Base-by-base conservation (phyloP, 2,888 invertebrate species). In the Amiota minor region DNA sequence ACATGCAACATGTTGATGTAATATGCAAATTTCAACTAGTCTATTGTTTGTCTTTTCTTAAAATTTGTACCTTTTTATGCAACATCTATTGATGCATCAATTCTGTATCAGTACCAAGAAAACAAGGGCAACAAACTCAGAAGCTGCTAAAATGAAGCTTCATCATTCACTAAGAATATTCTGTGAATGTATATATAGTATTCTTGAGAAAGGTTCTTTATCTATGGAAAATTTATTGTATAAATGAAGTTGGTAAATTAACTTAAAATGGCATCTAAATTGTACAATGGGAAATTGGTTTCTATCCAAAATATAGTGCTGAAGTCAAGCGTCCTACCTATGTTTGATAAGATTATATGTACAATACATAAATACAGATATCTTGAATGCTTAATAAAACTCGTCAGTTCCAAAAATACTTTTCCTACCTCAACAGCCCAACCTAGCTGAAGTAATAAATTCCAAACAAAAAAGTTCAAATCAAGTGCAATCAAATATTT, bases 1-100 rank as follows among this genome's bases (percentile, higher is more conserved):
- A 50, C 71, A 65, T 73, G 83, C 84, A 83, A 83, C 83, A 84
- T 83, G 83, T 84, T 83, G 83, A 83, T 84, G 83, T 83, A 84
- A 83, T 84, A 83, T 83, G 83, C 81, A 83, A 83, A 84, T 83
- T 77, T 78, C 77, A 75, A 77, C 77, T 77, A 73, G 62, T 64
- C 77, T 81, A 82, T 82, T 82, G 82, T 82, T 75, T 73, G 56
- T 64, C 71, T 70, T 78, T 77, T 46, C 20, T 82, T 76, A 50
- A 23, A 68, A 50, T 23, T 53, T 68, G 18, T 23, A 50, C 9
- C 49, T 71, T 72, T 35, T 35, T 35, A 18, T 61, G 61, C 61
- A 56, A 56, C 56, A 56, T 10, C 56, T 35, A 20, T 35, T 35
- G n/a, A n/a, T n/a, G 23, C 61, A 23, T 61, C 23, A 18, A 45